These are phyloP conservation scores for Drosophila ficusphila DNA, from an alignment of 1,140 invertebrate species.

Conservation along the genomic window DNA sequence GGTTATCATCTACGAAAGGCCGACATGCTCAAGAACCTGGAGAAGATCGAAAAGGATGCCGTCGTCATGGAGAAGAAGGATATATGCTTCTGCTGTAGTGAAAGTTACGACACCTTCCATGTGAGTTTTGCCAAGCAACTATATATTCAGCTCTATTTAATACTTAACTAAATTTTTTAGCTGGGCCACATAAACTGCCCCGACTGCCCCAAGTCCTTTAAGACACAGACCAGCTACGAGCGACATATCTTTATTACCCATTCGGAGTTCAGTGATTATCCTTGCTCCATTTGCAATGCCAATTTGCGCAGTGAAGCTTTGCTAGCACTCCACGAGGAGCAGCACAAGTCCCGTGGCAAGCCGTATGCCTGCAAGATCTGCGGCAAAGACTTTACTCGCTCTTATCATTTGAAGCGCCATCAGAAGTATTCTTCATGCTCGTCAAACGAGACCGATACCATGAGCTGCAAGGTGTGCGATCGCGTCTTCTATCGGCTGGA, in stretches of 20 bases:
- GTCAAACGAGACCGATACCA: conserved; percentile 84
- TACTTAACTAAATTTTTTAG: conserved; percentile 30
- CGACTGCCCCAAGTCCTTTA: conserved; percentile 83
- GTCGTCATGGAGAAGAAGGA: conserved; percentile 79
- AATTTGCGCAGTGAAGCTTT: conserved; percentile 72
- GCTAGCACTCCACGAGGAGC: conserved; percentile 74
- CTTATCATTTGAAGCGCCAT: conserved; percentile 91
- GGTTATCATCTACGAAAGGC: conserved; percentile 78
- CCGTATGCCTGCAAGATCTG: conserved; percentile 85
- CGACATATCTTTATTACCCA: conserved; percentile 82
- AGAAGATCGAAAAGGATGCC: conserved; percentile 81
- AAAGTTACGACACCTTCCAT: conserved; percentile 82
- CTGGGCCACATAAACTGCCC: conserved; percentile 82
- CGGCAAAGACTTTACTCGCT: conserved; percentile 89
- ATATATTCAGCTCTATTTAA: no score
- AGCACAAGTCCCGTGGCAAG: conserved; percentile 77
- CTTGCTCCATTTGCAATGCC: conserved; percentile 81
- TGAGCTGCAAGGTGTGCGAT: conserved; percentile 88
- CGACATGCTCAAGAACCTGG: conserved; percentile 80
- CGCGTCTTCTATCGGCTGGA: conserved; percentile 90
- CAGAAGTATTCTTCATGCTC: conserved; percentile 90
- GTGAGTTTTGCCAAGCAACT: conserved; percentile 33
- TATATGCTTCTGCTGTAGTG: conserved; percentile 81
- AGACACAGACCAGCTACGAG: conserved; percentile 80
- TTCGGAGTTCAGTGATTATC: conserved; percentile 69